phyloP scores from a whole-genome alignment of 2,113 vertebrate genomes.

The Glaucomys volans region DNA sequence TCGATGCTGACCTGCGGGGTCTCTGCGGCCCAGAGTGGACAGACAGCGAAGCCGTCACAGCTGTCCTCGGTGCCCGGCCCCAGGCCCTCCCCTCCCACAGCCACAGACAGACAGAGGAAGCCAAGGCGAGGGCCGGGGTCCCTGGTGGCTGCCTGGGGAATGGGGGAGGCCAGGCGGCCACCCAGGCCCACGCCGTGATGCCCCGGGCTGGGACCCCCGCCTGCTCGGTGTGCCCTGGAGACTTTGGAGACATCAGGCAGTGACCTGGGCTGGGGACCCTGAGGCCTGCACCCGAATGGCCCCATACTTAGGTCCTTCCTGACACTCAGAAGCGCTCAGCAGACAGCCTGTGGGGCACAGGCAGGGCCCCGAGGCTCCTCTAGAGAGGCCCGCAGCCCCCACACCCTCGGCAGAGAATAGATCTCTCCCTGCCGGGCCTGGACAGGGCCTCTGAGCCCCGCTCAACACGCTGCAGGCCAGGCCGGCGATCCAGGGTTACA shows the following conservation, averaged over 20 bases:
- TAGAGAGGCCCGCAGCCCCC: background rate
- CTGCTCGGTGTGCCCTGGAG: background rate
- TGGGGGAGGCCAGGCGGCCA: background rate
- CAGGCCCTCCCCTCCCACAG: rapidly evolving
- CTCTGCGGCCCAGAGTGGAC: conserved; percentile 83
- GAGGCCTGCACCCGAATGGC: background rate
- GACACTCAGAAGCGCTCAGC: background rate
- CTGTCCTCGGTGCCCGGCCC: rapidly evolving
- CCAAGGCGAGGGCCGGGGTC: background rate
- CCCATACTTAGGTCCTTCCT: background rate
- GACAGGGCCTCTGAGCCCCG: background rate
- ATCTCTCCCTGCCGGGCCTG: background rate
- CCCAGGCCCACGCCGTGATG: too few relatives aligned
- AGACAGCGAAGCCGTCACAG: background rate
- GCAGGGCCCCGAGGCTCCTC: background rate
- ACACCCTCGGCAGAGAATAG: too few relatives aligned
- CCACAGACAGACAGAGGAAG: background rate
- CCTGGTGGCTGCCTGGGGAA: background rate
- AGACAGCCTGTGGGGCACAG: background rate
- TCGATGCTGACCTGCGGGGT: conserved; percentile 89
- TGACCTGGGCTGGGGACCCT: background rate
- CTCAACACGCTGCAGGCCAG: background rate
- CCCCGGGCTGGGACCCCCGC: background rate
- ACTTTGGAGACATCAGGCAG: background rate
- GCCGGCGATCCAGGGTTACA: rapidly evolving